Percentiles rank a stretch among this genome's conserved stretches.
Evolutionary conservation across 2,888 invertebrate genomes (phyloP).

Genomic region (Tipula confusa): DNA sequence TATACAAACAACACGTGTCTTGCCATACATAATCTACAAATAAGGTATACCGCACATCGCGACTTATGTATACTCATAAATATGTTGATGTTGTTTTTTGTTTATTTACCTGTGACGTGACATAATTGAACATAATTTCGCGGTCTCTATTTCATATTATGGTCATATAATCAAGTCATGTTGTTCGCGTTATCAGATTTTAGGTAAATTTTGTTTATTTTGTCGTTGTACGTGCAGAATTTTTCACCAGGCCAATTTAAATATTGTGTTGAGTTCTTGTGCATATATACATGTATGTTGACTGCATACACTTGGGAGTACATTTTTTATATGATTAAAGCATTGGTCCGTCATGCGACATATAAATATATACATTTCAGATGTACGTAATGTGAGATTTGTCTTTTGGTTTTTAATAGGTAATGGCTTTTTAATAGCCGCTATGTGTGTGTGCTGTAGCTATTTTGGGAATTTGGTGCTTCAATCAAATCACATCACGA

Average conservation of each 20-base stretch:
- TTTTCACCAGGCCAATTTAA: background rate
- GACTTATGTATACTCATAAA: background rate
- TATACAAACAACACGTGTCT: background rate
- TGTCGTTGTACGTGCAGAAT: background rate
- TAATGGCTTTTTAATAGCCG: background rate
- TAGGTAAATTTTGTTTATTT: background rate
- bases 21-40: background rate
- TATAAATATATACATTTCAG: background rate
- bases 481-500: too few species aligned
- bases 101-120: slow-evolving; percentile 8
- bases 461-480: background rate
- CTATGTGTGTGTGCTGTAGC: too few species aligned
- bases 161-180: background rate
- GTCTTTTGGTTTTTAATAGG: too few species aligned
- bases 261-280: background rate
- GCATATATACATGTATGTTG: background rate
- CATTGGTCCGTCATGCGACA: background rate
- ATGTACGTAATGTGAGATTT: background rate
- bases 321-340: too few species aligned
- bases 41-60: background rate
- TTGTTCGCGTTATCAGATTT: background rate
- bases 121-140: slow-evolving; percentile 12
- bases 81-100: background rate
- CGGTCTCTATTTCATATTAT: background rate
- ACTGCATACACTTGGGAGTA: too few species aligned